Conservation (phyloP, 2,797 vertebrate species). For the Macroramphosus scolopax region DNA sequence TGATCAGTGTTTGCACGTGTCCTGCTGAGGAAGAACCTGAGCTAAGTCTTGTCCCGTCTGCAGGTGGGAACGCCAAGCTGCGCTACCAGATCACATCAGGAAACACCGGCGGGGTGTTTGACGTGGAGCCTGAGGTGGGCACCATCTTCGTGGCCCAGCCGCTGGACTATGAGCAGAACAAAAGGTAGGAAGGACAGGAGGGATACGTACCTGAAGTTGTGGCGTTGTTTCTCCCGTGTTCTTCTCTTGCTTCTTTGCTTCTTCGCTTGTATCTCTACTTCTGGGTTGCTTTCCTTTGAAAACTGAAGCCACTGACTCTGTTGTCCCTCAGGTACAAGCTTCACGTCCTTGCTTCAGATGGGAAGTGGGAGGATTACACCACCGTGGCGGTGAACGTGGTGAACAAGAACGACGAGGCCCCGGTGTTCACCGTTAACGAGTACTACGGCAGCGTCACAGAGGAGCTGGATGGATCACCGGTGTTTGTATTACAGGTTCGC, state of each 20-base stretch:
- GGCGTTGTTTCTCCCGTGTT: neutral
- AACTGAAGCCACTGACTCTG: neutral
- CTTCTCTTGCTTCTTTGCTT: neutral
- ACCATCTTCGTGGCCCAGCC: slow-evolving; percentile 85
- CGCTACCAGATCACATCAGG: slow-evolving; percentile 90
- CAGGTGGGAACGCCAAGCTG: slow-evolving; percentile 89
- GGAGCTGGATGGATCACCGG: slow-evolving; percentile 83
- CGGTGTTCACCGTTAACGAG: slow-evolving; percentile 85
- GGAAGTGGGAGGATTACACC: slow-evolving; percentile 89
- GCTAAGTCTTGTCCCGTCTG: slow-evolving; percentile 1
- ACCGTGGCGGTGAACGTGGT: slow-evolving; percentile 80
- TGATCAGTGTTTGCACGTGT: no score
- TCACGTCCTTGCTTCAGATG: slow-evolving; percentile 86
- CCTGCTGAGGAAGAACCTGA: no score
- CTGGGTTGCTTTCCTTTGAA: neutral
- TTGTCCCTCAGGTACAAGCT: slow-evolving; percentile 77
- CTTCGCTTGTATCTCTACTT: no score
- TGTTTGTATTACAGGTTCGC: slow-evolving; percentile 89
- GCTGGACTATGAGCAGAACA: slow-evolving; percentile 87
- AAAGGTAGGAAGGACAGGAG: no score
- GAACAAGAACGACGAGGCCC: slow-evolving; percentile 91
- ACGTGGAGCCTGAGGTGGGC: slow-evolving; percentile 87
- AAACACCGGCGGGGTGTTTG: slow-evolving; percentile 84
- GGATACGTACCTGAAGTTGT: neutral
- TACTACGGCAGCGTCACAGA: slow-evolving; percentile 89